A percentile compares a stretch with the other conserved stretches of the same genome.
These are phyloP conservation scores for Hemithea aestivaria DNA, from an alignment of 2,888 invertebrate species.

Conservation along the genomic window DNA sequence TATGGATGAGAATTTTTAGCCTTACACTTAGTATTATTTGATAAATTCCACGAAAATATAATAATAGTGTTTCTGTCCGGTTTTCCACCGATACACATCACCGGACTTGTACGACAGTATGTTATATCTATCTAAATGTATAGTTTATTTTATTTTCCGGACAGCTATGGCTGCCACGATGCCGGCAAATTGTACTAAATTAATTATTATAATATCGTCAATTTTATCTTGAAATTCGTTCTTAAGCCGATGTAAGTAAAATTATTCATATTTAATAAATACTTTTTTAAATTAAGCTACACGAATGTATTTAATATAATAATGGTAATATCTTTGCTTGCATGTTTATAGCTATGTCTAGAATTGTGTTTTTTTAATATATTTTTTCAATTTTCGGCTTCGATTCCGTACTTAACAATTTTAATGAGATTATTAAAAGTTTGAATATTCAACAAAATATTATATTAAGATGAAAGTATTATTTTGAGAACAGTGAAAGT, in stretches of 20 bases:
- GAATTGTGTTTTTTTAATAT: conserved; percentile 35
- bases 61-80: no score
- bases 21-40: no score
- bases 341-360: conserved; percentile 34
- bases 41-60: no score
- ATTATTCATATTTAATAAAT: conserved; percentile 4
- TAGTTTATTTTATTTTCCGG: conserved; percentile 4
- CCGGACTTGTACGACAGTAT: no score
- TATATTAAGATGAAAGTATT: conserved; percentile 5
- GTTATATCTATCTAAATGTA: no score
- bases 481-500: conserved; percentile 20
- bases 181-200: background rate
- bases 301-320: conserved; percentile 4
- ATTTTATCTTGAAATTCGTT: no score
- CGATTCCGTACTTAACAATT: conserved; percentile 44
- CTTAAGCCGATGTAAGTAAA: no score
- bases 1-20: no score
- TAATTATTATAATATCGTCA: no score
- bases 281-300: conserved; percentile 1
- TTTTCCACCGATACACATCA: no score
- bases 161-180: conserved; percentile 21
- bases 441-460: conserved; percentile 1
- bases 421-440: conserved; percentile 31
- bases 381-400: conserved; percentile 10
- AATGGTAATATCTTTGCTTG: conserved; percentile 28